phyloP scores from a whole-genome alignment of 2,113 vertebrate species.

The Gila orcuttii region DNA sequence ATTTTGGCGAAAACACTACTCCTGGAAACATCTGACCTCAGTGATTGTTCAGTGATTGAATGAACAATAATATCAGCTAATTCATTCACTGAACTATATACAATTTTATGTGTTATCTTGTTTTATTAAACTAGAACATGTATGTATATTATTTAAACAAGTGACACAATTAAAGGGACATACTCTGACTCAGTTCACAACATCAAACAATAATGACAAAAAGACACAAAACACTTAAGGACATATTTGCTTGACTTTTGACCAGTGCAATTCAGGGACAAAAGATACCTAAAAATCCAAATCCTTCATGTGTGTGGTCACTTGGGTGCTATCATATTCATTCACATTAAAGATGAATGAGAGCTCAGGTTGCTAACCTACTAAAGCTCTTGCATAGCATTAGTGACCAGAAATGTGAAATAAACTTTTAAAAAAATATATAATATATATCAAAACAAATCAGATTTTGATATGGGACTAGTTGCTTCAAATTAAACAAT shows the following conservation, averaged over 20 bases:
- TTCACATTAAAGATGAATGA: slow-evolving; percentile 75
- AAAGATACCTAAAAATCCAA: slow-evolving; percentile 60
- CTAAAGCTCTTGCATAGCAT: slow-evolving; percentile 44
- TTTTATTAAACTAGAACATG: too few species aligned
- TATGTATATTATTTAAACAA: too few species aligned
- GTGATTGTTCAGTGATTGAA: not conserved
- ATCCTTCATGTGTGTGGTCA: slow-evolving; percentile 47
- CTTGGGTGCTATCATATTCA: slow-evolving; percentile 67
- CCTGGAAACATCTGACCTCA: not conserved
- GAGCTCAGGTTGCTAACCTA: slow-evolving; percentile 70
- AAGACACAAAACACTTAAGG: not conserved
- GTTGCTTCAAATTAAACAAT: not conserved
- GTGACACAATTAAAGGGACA: too few species aligned
- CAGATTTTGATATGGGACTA: not conserved
- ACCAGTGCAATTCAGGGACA: not conserved
- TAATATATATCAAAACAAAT: not conserved
- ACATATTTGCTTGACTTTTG: not conserved
- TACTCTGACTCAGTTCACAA: not conserved
- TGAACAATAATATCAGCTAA: not conserved
- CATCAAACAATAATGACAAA: not conserved
- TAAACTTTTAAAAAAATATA: not conserved
- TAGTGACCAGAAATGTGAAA: slow-evolving; percentile 28
- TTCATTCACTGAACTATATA: not conserved
- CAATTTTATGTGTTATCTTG: too few species aligned
- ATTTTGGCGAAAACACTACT: not conserved